Evolutionary conservation across 2,113 vertebrate genomes (phyloP).

Genomic region (Tringa solitaria): DNA sequence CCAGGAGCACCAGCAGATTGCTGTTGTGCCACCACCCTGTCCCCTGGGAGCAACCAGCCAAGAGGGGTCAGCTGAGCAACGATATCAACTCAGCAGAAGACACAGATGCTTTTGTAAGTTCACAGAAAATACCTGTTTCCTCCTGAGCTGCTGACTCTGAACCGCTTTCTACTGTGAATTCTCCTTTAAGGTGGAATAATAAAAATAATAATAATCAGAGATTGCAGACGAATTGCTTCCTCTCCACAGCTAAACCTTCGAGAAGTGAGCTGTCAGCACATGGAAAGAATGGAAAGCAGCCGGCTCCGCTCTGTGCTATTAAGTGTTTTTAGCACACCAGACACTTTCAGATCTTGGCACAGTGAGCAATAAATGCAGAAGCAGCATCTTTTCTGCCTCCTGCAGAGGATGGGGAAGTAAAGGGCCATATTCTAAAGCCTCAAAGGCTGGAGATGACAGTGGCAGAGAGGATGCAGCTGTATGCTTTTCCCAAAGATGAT

Average conservation of each 20-base stretch:
- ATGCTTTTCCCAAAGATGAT: neutral
- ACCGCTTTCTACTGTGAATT: neutral
- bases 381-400: slow-evolving; percentile 9
- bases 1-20: neutral
- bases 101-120: accelerated
- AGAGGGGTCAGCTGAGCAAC: accelerated
- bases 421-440: neutral
- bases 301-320: neutral
- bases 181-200: neutral
- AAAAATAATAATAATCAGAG: neutral
- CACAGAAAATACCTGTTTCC: neutral
- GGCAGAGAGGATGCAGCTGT: neutral
- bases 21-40: neutral
- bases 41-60: neutral
- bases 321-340: neutral
- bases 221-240: neutral
- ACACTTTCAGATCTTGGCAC: slow-evolving; percentile 10
- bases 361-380: neutral
- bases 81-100: neutral
- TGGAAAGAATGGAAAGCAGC: neutral
- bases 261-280: slow-evolving; percentile 26
- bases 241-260: neutral
- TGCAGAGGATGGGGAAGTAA: neutral
- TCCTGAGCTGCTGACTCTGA: neutral
- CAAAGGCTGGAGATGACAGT: neutral